Evolutionary conservation across 2,113 vertebrate genomes (phyloP), one percentile per base, ranked within the genome.

Genomic region (Rynchops niger): DNA sequence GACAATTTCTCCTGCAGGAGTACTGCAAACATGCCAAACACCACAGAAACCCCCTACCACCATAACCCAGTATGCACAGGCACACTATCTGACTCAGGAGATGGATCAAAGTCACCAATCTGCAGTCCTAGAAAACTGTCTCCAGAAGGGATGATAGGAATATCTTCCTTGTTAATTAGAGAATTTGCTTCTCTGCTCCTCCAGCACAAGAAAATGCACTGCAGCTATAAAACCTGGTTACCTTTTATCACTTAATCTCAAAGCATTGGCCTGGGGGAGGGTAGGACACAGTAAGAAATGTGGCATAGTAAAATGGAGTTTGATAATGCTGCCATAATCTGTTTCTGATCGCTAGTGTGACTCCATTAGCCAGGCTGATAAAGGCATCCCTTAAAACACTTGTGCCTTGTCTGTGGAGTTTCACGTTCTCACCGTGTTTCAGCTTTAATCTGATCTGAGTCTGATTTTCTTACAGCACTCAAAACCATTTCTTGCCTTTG

Each of bases 401-500:
- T 38, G 14, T n/a, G 34, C 15, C 56, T 82, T 43, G 73, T 47
- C 82, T 29, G 9, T 49, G 34, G 43, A 78, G 47, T 82, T 86
- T 55, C 85, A 80, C 6, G 2, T 61, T 61, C 55, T 86, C 52
- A 29, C 10, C 1, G 4, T 21, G 34, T 61, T 83, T 36, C 56
- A 5, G 6, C 56, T 83, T 72, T 76, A 72, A 90, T 59, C n/a
- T 43, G 70, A 65, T n/a, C 32, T 8, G 29, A 79, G 63, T 73
- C 50, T 56, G 42, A 90, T 62, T 86, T 90, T 95, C 65, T 90
- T 69, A 58, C 0, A 86, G 43, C 32, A 22, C 59, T 83, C 72
- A 85, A 90, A 97, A 63, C 29, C 27, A 94, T 65, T 95, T 80
- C 70, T 79, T 94, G n/a, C 83, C 11, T 58, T 85, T 29, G 67